A percentile compares a stretch with the other conserved stretches of the same genome.
phyloP scores from a whole-genome alignment of 2,797 vertebrate species.

The Channa striata region DNA sequence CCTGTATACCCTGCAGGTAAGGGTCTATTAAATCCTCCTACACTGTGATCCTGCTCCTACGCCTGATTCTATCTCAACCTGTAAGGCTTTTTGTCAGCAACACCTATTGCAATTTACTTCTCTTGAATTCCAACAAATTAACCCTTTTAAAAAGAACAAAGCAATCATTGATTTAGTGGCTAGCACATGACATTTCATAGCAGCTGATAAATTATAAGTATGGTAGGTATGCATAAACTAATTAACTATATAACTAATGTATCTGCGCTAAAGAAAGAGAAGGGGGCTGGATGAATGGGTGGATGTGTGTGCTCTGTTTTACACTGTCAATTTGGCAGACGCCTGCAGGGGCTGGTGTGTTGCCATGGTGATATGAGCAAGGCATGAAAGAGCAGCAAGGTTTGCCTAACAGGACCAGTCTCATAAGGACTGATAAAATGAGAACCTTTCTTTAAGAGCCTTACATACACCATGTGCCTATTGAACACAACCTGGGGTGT shows the following conservation, averaged over 20 bases:
- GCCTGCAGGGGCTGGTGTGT: conserved; percentile 88
- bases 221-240: conserved; percentile 57
- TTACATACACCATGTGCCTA: conserved; percentile 53
- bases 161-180: conserved; percentile 39
- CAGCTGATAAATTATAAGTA: conserved; percentile 53
- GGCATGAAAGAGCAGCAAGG: conserved; percentile 87
- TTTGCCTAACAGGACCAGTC: conserved; percentile 86
- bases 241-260: conserved; percentile 70
- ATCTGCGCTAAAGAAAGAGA: conserved; percentile 68
- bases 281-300: conserved; percentile 79
- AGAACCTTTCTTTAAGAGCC: conserved; percentile 74
- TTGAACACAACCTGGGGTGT: conserved; percentile 47
- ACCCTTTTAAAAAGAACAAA: conserved; percentile 51
- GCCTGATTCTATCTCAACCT: conserved; percentile 77
- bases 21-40: conserved; percentile 81
- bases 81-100: conserved; percentile 72
- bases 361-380: conserved; percentile 87
- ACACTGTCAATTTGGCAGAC: conserved; percentile 87
- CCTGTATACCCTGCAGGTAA: conserved; percentile 80
- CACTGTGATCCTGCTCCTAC: conserved; percentile 77
- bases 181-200: conserved; percentile 18
- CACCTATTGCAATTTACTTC: conserved; percentile 70
- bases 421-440: conserved; percentile 83
- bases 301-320: conserved; percentile 84
- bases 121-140: conserved; percentile 63